Percentiles rank a stretch among this genome's conserved stretches.
These are phyloP conservation scores for Pterobdella sp. DNA, from an alignment of 2,888 invertebrate genomes.

Conservation along the genomic window DNA sequence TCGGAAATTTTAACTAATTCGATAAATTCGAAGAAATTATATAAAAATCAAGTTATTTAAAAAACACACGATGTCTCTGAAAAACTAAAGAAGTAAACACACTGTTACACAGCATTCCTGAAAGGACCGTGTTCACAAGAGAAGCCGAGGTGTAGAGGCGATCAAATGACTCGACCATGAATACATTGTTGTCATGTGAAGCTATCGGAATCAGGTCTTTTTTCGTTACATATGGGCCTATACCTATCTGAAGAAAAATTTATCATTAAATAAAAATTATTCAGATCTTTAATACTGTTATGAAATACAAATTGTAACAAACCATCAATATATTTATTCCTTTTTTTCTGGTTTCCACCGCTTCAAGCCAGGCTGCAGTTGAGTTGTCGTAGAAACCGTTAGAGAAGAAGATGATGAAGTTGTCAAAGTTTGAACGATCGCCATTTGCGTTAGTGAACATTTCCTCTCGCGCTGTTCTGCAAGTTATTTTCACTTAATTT, in stretches of 20 bases:
- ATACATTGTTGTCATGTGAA: constrained; percentile 11
- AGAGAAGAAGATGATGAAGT: constrained; percentile 33
- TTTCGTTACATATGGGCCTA: not conserved
- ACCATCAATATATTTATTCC: constrained; percentile 33
- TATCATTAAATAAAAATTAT: not conserved
- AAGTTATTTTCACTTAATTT: too few relatives aligned
- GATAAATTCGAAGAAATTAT: too few relatives aligned
- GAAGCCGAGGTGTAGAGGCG: not conserved
- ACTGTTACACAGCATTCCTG: constrained; percentile 2
- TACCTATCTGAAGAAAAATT: not conserved
- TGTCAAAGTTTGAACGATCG: constrained; percentile 26
- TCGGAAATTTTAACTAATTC: too few relatives aligned
- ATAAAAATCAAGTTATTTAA: too few relatives aligned
- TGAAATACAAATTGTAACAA: not conserved
- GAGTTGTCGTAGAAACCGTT: constrained; percentile 33
- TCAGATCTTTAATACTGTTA: not conserved
- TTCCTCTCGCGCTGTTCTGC: constrained; percentile 24
- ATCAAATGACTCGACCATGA: not conserved
- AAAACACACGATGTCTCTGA: too few relatives aligned
- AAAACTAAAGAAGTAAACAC: too few relatives aligned
- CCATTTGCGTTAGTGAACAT: constrained; percentile 32
- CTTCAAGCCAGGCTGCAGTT: constrained; percentile 26
- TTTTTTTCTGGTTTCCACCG: constrained; percentile 9
- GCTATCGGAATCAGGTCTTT: constrained; percentile 1
- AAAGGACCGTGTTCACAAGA: not conserved